Conservation (phyloP, 2,888 invertebrate genomes). For the Trichacis sp. region DNA sequence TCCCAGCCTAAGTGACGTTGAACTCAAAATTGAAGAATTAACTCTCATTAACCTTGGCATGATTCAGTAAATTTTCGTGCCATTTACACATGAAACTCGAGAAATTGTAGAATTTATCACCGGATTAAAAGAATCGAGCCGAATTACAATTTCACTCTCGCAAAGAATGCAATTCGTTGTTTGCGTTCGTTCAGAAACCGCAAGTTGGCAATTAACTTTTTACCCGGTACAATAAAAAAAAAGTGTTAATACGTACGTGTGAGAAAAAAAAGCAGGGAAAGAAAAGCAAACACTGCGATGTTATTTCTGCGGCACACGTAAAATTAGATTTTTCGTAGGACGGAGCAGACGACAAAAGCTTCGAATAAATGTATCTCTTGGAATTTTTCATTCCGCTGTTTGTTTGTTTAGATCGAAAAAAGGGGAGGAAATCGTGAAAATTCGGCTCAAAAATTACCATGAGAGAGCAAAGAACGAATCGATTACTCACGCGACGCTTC, state of each 20-base stretch:
- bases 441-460: neutral
- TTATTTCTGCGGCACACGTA: neutral
- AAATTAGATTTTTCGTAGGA: no score
- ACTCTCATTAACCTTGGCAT: no score
- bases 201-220: no score
- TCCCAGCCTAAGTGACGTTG: neutral
- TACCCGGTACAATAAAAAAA: neutral
- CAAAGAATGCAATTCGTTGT: no score
- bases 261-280: neutral
- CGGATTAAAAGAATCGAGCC: no score
- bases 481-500: neutral
- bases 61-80: neutral
- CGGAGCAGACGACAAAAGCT: no score
- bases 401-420: neutral
- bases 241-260: neutral
- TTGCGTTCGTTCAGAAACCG: no score
- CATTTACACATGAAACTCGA: no score
- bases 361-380: neutral
- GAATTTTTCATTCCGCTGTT: neutral
- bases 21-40: neutral
- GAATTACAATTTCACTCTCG: no score
- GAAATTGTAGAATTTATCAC: no score
- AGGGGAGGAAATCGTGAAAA: neutral
- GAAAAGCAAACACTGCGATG: neutral
- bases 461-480: neutral